Evolutionary conservation across 2,888 invertebrate species (phyloP).

Genomic region (Drosophila formosana): DNA sequence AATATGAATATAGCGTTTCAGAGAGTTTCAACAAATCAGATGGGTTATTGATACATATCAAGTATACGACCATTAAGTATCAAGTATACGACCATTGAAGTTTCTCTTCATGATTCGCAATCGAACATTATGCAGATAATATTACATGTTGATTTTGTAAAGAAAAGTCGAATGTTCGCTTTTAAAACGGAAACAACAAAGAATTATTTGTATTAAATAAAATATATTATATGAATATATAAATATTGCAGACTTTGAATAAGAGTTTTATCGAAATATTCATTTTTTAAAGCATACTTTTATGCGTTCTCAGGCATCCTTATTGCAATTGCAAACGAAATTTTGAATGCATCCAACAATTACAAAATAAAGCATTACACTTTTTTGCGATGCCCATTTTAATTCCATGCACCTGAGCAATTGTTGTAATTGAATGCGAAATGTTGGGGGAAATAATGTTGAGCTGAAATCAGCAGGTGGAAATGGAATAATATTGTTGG

Average conservation of each 20-base stretch:
- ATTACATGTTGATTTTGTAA: no score
- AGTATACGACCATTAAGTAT: neutral
- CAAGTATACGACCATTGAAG: neutral
- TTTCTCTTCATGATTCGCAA: neutral
- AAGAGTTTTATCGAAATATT: neutral
- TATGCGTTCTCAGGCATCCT: neutral
- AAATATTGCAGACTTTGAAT: no score
- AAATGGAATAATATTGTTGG: slow-evolving; percentile 1
- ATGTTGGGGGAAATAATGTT: neutral
- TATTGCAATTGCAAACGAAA: neutral
- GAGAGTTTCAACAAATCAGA: neutral
- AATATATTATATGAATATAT: no score
- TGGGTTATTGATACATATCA: neutral
- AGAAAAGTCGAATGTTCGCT: no score
- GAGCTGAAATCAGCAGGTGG: neutral
- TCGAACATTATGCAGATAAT: no score
- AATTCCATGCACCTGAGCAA: no score
- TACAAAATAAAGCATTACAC: no score
- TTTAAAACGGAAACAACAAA: no score
- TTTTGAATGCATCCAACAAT: no score
- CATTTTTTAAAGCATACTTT: slow-evolving; percentile 26
- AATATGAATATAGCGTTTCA: neutral
- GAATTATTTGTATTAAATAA: no score
- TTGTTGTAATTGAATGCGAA: no score
- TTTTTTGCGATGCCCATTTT: no score